Base-by-base conservation (phyloP, 2,888 invertebrate genomes). In the Microplitis deprimator region DNA sequence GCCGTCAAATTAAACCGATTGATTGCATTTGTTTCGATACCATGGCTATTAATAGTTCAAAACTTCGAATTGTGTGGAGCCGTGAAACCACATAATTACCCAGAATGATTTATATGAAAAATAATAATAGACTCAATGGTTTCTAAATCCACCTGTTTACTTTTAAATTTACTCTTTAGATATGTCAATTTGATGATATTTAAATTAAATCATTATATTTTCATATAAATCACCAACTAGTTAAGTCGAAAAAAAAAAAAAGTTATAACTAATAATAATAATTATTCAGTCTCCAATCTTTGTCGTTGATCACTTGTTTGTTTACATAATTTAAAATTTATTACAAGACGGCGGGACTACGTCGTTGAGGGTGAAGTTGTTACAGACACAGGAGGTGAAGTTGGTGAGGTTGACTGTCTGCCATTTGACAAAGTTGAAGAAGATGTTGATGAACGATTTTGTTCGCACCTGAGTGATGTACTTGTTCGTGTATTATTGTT, bases 361-460 rank as follows among this genome's bases (percentile, higher is more conserved):
- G 86, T 87, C 68, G 86, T 86, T 78, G 87, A 86, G 2, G 87
- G 88, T 68, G 88, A 89, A 4, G 87, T 87, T 10, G 87, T 87
- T 16, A 88, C 77, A 38, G 88, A 89, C 40, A 85, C 85, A 5
- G 50, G 3, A 16, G 88, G 87, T 38, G 88, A 87, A 7, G 85
- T 84, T 5, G 87, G 85, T 62, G 87, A 84, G 10, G 84, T 83
- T 50, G 88, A 88, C 77, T 86, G 87, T 79, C 87, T 85, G 38
- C 88, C 87, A 77, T 87, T 87, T 62, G 85, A 83, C 78, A 84
- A 73, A 13, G 85, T 85, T 40, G 77, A 77, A 1, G 88, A 87
- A 1, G 88, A 87, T 72, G 87, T 88, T 73, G 87, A 84, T 77
- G 86, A 83, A 81, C 88, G 85, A 78, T 85, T 84, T 74, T 84